Conservation (phyloP, 2,888 invertebrate genomes). For the Neocrepidodera transversa region DNA sequence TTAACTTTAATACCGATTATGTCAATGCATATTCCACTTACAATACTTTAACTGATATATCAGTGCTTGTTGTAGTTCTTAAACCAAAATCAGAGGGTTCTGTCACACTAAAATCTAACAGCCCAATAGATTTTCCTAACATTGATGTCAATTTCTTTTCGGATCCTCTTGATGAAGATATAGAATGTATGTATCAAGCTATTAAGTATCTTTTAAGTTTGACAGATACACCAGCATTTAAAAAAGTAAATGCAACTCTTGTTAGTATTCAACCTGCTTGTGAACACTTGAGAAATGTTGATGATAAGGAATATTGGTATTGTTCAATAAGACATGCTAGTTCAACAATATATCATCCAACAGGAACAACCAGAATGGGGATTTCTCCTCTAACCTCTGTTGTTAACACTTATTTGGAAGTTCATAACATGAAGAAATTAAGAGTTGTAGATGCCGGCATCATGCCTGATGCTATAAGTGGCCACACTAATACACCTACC, state of each 20-base stretch:
- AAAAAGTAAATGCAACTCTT: conserved; percentile 64
- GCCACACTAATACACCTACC: too few species aligned
- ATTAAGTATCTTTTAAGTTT: conserved; percentile 57
- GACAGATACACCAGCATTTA: too few species aligned
- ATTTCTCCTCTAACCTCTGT: conserved; percentile 61
- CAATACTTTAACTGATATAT: conserved; percentile 27
- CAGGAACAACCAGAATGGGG: conserved; percentile 65
- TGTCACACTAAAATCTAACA: too few species aligned
- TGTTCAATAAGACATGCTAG: conserved; percentile 60
- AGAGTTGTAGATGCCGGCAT: too few species aligned
- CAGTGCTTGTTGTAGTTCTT: conserved; percentile 39
- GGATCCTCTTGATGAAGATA: conserved; percentile 35
- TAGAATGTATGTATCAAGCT: too few species aligned
- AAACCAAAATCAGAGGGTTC: conserved; percentile 49
- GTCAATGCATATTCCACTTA: background rate
- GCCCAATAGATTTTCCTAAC: conserved; percentile 48
- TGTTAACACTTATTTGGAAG: conserved; percentile 63
- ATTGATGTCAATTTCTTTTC: conserved; percentile 47
- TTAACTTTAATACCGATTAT: conserved; percentile 1
- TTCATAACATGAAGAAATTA: too few species aligned
- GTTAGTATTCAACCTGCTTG: conserved; percentile 44
- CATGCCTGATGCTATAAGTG: too few species aligned
- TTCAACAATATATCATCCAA: conserved; percentile 61
- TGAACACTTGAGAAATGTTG: conserved; percentile 48
- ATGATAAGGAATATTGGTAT: conserved; percentile 58